A percentile compares a stretch with the other conserved stretches of the same genome.
Conservation (phyloP, 2,888 invertebrate genomes). For the Nipponacmea schrenckii region DNA sequence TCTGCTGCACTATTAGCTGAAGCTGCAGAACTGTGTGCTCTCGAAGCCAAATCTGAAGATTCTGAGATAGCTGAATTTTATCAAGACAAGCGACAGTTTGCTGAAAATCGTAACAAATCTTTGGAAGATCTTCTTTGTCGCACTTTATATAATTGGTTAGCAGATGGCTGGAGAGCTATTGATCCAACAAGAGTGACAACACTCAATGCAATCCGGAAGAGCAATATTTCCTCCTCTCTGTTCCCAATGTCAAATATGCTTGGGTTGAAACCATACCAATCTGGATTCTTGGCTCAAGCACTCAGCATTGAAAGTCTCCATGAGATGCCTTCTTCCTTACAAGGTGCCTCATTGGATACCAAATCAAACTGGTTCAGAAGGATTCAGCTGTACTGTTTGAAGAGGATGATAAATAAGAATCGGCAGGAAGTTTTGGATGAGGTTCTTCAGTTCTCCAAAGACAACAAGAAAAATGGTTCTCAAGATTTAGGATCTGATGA, state of each 20-base stretch:
- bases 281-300: constrained; percentile 32
- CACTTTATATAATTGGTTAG: constrained; percentile 54
- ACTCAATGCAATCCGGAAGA: constrained; percentile 28
- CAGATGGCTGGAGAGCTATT: constrained; percentile 52
- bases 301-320: constrained; percentile 40
- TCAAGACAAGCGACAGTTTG: constrained; percentile 45
- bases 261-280: constrained; percentile 29
- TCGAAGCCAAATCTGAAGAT: constrained; percentile 17
- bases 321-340: constrained; percentile 25
- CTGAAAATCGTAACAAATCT: constrained; percentile 46
- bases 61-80: constrained; percentile 52
- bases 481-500: constrained; percentile 2
- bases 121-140: constrained; percentile 53
- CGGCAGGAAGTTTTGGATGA: constrained; percentile 2
- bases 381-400: constrained; percentile 55
- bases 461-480: not conserved
- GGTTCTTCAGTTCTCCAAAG: not conserved
- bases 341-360: constrained; percentile 18
- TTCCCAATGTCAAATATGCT: constrained; percentile 43
- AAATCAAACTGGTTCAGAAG: constrained; percentile 50
- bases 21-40: constrained; percentile 48
- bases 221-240: constrained; percentile 45
- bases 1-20: constrained; percentile 56
- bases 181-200: constrained; percentile 33
- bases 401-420: constrained; percentile 50